A percentile compares a stretch with the other conserved stretches of the same genome.
phyloP scores from a whole-genome alignment of 2,797 vertebrate species.

The Onychomys torridus region DNA sequence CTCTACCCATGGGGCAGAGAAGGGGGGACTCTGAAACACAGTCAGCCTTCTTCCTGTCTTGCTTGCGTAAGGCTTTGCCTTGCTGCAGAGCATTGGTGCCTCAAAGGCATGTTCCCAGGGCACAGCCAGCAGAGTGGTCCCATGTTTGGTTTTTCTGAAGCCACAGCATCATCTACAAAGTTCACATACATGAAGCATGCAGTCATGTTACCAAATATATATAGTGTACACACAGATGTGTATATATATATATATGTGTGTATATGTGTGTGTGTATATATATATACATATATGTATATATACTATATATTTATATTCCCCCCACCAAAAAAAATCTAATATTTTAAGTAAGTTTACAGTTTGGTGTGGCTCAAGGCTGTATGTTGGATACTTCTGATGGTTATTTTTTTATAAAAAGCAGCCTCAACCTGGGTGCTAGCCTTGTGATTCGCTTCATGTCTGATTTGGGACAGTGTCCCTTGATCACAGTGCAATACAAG shows the following conservation, averaged over 20 bases:
- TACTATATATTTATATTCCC: background rate
- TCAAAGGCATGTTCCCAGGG: background rate
- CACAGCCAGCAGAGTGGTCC: background rate
- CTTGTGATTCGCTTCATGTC: background rate
- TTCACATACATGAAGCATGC: background rate
- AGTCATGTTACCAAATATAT: background rate
- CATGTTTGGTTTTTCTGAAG: background rate
- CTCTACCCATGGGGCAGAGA: background rate
- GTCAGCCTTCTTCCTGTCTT: background rate
- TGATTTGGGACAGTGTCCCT: fast-evolving
- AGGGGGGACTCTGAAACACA: fast-evolving
- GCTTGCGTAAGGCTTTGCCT: background rate
- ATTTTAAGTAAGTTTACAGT: background rate
- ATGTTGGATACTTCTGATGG: background rate
- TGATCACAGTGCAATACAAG: conserved; percentile 21
- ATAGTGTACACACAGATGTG: background rate
- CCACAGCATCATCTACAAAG: background rate
- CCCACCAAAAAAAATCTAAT: background rate
- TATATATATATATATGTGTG: no score
- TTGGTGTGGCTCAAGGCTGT: background rate
- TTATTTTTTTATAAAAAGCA: background rate
- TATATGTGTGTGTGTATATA: no score
- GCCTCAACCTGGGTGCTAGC: background rate
- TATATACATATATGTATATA: background rate
- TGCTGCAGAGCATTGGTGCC: background rate